These are phyloP conservation scores for Halisarca cf. caerulea DNA, from an alignment of 37 sponge, comb jelly and placozoan species.

Conservation along the genomic window DNA sequence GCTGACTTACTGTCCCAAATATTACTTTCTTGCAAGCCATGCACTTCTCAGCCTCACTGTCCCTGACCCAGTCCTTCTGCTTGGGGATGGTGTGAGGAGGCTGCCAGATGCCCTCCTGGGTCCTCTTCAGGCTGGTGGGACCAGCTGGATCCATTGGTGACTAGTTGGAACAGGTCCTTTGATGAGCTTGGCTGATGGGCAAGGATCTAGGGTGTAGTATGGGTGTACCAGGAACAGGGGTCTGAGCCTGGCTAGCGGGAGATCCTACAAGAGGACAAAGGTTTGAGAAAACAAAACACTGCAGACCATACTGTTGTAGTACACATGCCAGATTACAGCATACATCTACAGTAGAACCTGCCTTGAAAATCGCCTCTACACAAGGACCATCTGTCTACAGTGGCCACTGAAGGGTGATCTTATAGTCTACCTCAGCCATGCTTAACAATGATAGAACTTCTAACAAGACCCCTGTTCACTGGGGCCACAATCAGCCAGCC, in stretches of 20 bases:
- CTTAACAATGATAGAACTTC: no score
- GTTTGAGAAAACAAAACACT: no score
- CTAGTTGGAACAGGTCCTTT: neutral
- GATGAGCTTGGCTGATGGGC: neutral
- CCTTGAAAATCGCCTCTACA: no score
- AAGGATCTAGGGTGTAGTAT: neutral
- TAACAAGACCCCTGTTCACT: no score
- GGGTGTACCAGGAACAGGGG: constrained; percentile 13
- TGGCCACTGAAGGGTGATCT: no score
- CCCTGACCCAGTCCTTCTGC: constrained; percentile 69
- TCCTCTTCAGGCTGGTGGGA: neutral
- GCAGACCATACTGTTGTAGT: no score
- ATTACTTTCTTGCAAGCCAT: constrained; percentile 59
- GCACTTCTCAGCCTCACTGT: constrained; percentile 55
- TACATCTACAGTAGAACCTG: no score
- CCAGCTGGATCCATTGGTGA: neutral
- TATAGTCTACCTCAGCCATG: no score
- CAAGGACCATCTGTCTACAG: no score
- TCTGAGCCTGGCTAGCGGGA: neutral
- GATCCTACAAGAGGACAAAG: no score
- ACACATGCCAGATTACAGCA: no score
- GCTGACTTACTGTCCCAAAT: constrained; percentile 81
- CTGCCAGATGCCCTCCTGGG: neutral
- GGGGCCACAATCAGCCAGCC: no score
- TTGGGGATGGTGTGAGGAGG: neutral